Evolutionary conservation across 2,797 vertebrate genomes (phyloP).

Genomic region (Gallinago stenura): DNA sequence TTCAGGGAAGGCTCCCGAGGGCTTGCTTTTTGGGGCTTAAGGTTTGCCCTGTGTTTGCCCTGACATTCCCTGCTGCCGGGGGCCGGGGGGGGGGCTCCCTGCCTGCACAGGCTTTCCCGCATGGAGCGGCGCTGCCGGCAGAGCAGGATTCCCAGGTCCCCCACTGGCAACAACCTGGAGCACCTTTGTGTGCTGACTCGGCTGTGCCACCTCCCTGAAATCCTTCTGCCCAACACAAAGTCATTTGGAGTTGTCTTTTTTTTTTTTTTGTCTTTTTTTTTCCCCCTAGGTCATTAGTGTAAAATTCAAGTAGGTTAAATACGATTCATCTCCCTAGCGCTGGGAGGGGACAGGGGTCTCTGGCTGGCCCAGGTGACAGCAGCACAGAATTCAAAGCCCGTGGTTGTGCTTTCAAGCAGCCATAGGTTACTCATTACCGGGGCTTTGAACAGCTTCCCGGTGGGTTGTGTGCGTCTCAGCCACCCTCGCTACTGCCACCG

Average conservation of each 20-base stretch:
- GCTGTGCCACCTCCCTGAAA: neutral
- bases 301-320: slow-evolving; percentile 53
- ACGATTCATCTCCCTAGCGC: neutral
- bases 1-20: neutral
- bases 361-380: slow-evolving; percentile 26
- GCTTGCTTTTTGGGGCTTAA: neutral
- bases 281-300: neutral
- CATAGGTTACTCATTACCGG: slow-evolving; percentile 46
- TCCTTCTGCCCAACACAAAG: neutral
- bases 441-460: slow-evolving; percentile 65
- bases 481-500: neutral
- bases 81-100: neutral
- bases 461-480: slow-evolving; percentile 22
- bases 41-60: neutral
- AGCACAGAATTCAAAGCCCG: slow-evolving; percentile 37
- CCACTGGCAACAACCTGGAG: neutral
- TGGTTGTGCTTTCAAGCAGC: slow-evolving; percentile 22
- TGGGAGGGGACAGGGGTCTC: slow-evolving; percentile 41
- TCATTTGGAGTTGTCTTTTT: neutral
- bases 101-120: neutral
- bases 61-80: neutral
- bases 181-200: slow-evolving; percentile 14
- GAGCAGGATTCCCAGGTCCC: slow-evolving; percentile 16
- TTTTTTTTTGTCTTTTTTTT: neutral
- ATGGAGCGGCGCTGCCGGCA: accelerated